Percentiles rank a stretch among this genome's conserved stretches.
These are phyloP conservation scores for Xestia rhomboidea DNA, from an alignment of 2,888 invertebrate species.

Conservation along the genomic window DNA sequence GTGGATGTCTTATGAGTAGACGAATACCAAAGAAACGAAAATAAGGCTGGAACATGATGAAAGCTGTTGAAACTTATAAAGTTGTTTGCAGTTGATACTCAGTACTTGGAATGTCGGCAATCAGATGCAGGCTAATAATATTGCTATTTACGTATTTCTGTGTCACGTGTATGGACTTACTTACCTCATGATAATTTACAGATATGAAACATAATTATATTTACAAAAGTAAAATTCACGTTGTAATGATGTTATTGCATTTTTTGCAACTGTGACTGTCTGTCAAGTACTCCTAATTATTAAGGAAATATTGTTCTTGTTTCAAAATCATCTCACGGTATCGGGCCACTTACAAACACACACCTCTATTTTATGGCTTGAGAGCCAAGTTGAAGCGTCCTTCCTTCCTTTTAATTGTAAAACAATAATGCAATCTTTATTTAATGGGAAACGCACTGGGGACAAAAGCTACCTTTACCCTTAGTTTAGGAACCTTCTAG, in stretches of 20 bases:
- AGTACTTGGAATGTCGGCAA: neutral
- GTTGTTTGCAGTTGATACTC: neutral
- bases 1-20: neutral
- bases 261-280: neutral
- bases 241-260: constrained; percentile 29
- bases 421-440: too few relatives aligned
- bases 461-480: too few relatives aligned
- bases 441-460: too few relatives aligned
- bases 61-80: too few relatives aligned
- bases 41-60: neutral
- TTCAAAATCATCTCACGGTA: too few relatives aligned
- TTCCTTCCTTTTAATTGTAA: too few relatives aligned
- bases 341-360: too few relatives aligned
- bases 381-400: too few relatives aligned
- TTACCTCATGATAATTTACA: constrained; percentile 11
- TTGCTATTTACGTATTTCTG: constrained; percentile 5
- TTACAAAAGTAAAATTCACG: neutral
- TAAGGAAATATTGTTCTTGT: too few relatives aligned
- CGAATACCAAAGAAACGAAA: neutral
- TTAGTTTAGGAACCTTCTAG: too few relatives aligned
- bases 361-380: too few relatives aligned
- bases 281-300: too few relatives aligned
- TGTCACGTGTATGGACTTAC: neutral
- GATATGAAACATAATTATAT: constrained; percentile 15
- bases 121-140: constrained; percentile 2